Conservation (phyloP, 1,140 invertebrate species). For the Drosophila malerkotliana region DNA sequence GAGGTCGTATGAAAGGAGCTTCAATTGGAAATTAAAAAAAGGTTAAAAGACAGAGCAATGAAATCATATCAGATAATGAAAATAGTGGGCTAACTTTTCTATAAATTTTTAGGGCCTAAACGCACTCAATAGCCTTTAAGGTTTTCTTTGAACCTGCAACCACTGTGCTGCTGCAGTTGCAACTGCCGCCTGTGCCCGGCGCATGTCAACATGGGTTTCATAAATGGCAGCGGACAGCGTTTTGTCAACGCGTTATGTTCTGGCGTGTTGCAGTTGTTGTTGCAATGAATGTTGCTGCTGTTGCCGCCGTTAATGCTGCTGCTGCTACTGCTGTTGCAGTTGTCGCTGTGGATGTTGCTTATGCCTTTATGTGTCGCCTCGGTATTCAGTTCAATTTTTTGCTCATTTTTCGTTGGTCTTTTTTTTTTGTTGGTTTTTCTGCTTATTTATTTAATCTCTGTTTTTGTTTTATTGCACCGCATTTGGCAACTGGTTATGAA, state of each 20-base stretch:
- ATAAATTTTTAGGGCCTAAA: no score
- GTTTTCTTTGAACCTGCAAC: background rate
- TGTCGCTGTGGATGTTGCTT: conserved; percentile 62
- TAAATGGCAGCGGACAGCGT: conserved; percentile 75
- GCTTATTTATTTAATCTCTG: conserved; percentile 50
- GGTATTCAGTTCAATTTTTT: conserved; percentile 80
- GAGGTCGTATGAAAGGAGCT: background rate
- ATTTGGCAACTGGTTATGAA: conserved; percentile 81
- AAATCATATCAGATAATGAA: no score
- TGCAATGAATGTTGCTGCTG: conserved; percentile 12
- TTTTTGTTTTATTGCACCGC: conserved; percentile 52
- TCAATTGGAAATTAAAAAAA: background rate
- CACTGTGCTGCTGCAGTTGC: conserved; percentile 43
- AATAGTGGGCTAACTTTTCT: no score
- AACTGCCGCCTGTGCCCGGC: conserved; percentile 64
- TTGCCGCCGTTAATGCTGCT: background rate
- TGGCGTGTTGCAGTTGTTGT: conserved; percentile 37
- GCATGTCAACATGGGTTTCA: conserved; percentile 81
- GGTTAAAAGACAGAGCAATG: no score
- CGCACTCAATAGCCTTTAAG: background rate
- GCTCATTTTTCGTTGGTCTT: conserved; percentile 38
- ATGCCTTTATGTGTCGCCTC: conserved; percentile 75
- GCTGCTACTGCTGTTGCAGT: conserved; percentile 54
- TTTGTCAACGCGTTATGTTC: conserved; percentile 77
- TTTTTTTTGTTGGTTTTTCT: conserved; percentile 19